phyloP scores from a whole-genome alignment of 2,797 vertebrate genomes.

The Scarus forsteni region DNA sequence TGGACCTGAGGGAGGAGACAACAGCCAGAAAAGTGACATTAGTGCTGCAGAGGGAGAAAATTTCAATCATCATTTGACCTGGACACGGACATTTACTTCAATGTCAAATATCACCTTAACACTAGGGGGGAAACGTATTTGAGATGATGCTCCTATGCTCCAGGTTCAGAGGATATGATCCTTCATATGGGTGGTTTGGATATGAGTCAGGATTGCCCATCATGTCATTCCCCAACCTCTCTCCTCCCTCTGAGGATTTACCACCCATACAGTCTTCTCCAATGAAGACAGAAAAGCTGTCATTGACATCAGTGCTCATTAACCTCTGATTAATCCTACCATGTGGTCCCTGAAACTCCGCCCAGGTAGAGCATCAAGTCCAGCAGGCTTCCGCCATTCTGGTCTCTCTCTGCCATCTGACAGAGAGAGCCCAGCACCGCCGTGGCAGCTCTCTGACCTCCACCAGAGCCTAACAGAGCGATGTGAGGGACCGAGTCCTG shows the following conservation, averaged over 20 bases:
- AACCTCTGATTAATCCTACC: constrained; percentile 42
- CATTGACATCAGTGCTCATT: not conserved
- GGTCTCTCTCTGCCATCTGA: too few species aligned
- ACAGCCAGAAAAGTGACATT: not conserved
- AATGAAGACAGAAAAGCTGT: not conserved
- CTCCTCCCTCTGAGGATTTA: too few species aligned
- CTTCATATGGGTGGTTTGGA: too few species aligned
- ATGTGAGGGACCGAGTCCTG: constrained; percentile 68
- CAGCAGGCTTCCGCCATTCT: constrained; percentile 64
- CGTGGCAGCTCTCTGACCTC: constrained; percentile 72
- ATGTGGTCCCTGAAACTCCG: constrained; percentile 73
- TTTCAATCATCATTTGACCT: too few species aligned
- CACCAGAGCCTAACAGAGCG: constrained; percentile 67
- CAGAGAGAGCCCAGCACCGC: constrained; percentile 60
- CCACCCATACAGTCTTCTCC: too few species aligned
- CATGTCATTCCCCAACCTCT: too few species aligned
- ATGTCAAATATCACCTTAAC: too few species aligned
- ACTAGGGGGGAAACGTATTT: too few species aligned
- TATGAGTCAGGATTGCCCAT: too few species aligned
- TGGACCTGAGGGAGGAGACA: constrained; percentile 34
- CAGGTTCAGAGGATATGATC: too few species aligned
- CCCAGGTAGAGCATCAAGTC: constrained; percentile 70
- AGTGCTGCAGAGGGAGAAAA: not conserved
- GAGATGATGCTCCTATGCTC: too few species aligned
- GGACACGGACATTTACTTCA: too few species aligned